Conservation (phyloP, 2,113 vertebrate species). For the Pica pica region DNA sequence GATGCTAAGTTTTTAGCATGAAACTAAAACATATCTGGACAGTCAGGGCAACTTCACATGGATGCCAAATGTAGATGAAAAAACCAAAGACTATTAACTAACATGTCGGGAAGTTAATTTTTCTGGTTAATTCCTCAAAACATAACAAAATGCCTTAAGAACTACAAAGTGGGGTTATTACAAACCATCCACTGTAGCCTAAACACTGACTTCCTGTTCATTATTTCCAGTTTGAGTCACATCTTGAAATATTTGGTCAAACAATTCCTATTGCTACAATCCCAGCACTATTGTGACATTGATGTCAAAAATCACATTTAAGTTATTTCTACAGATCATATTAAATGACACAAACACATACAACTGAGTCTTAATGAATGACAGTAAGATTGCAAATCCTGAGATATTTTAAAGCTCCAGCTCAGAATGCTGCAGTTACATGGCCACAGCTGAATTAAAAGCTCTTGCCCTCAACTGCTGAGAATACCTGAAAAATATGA, state of each 20-base stretch:
- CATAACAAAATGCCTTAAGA: background rate
- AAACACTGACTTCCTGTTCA: background rate
- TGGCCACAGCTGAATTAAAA: background rate
- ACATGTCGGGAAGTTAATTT: background rate
- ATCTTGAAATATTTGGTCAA: background rate
- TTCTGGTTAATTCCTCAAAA: background rate
- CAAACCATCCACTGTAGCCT: background rate
- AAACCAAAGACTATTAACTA: background rate
- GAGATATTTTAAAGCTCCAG: background rate
- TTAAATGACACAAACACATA: background rate
- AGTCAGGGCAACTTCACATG: background rate
- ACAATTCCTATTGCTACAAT: background rate
- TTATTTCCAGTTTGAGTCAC: background rate
- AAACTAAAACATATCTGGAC: background rate
- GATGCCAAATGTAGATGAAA: background rate
- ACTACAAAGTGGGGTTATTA: background rate
- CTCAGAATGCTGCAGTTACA: background rate
- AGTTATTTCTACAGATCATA: background rate
- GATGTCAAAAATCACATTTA: background rate
- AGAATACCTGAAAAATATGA: background rate
- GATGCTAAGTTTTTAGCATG: background rate
- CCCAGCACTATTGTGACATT: background rate
- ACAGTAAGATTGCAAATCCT: background rate
- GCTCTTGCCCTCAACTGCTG: background rate
- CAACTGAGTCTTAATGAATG: background rate